A percentile compares a stretch with the other conserved stretches of the same genome.
Evolutionary conservation across 2,113 vertebrate genomes (phyloP).

Genomic region (Dasyurus viverrinus): DNA sequence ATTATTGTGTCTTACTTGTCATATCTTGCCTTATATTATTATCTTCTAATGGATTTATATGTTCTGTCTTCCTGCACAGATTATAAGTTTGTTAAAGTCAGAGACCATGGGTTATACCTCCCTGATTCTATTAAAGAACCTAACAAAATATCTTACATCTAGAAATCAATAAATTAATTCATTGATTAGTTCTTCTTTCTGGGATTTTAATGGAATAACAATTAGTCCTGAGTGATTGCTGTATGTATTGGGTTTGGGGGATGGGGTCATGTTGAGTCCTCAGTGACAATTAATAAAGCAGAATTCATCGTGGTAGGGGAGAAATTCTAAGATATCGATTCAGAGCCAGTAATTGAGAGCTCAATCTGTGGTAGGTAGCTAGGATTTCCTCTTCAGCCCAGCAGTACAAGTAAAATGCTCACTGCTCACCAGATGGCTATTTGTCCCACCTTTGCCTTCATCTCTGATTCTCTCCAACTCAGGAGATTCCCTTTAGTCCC

Average conservation of each 20-base stretch:
- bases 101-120: background rate
- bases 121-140: background rate
- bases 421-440: conserved; percentile 74
- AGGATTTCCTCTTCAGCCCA: conserved; percentile 4
- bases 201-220: background rate
- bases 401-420: conserved; percentile 68
- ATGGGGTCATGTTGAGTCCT: background rate
- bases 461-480: conserved; percentile 57
- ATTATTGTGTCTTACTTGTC: background rate
- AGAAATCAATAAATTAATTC: background rate
- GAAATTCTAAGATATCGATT: conserved; percentile 52
- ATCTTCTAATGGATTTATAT: background rate
- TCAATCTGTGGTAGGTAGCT: conserved; percentile 50
- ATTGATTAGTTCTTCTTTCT: conserved; percentile 8
- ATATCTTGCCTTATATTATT: background rate
- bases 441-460: conserved; percentile 73
- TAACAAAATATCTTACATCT: background rate
- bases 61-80: background rate
- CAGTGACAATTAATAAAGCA: background rate
- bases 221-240: background rate
- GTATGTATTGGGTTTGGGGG: background rate
- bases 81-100: conserved; percentile 12
- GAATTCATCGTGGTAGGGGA: background rate
- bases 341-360: conserved; percentile 14
- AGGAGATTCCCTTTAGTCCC: conserved; percentile 63